Conservation (phyloP, 2,113 vertebrate genomes). For the Orcinus orca region DNA sequence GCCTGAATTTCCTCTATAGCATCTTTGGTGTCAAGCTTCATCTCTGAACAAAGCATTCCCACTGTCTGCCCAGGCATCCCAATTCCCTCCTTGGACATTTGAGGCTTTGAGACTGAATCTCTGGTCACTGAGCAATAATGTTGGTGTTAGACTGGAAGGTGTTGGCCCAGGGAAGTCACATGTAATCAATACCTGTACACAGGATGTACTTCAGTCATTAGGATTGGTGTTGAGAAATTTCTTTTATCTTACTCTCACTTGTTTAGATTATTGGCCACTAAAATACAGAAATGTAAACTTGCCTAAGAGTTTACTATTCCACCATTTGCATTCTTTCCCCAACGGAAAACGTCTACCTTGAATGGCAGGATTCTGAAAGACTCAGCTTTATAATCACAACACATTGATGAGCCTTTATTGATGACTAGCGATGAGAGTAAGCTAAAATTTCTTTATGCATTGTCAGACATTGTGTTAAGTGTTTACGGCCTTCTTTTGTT, state of each 20-base stretch:
- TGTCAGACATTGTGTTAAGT: background rate
- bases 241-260: background rate
- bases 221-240: background rate
- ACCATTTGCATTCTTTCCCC: background rate
- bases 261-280: background rate
- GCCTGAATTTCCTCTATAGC: background rate
- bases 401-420: background rate
- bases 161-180: background rate
- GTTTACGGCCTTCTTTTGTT: conserved; percentile 37
- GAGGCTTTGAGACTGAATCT: background rate
- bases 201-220: background rate
- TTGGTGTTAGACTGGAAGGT: background rate
- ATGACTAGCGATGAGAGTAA: background rate
- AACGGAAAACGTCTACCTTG: background rate
- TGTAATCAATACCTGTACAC: background rate
- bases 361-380: background rate
- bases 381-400: background rate
- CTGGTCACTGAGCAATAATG: background rate
- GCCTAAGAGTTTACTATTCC: background rate
- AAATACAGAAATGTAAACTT: background rate
- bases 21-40: background rate
- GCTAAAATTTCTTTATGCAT: background rate
- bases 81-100: background rate
- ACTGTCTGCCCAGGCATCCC: background rate
- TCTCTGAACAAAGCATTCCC: background rate